These are phyloP conservation scores for Ceratoteleas bidentatus DNA, from an alignment of 1,140 invertebrate genomes.

Conservation along the genomic window DNA sequence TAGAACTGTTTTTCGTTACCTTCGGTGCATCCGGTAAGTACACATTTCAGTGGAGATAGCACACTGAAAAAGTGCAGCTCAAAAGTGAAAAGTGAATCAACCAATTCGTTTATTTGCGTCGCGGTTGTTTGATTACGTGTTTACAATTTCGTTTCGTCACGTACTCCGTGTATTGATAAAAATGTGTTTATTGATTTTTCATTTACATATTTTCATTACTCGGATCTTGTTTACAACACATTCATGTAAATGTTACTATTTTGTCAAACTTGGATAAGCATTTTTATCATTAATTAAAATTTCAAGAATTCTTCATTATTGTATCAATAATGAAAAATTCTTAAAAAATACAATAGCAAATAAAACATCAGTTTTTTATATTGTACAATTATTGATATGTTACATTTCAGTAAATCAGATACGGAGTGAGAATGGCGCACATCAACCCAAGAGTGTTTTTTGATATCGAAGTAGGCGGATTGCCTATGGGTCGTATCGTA, in stretches of 20 bases:
- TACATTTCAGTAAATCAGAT: constrained; percentile 18
- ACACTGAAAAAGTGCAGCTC: too few relatives aligned
- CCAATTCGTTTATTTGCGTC: not conserved
- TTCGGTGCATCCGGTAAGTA: not conserved
- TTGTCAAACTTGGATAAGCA: too few relatives aligned
- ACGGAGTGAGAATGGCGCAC: constrained; percentile 64
- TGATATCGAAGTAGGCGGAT: constrained; percentile 94
- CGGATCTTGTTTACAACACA: too few relatives aligned
- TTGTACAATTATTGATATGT: not conserved
- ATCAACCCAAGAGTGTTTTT: constrained; percentile 87
- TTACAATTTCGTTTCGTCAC: not conserved
- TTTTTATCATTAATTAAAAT: too few relatives aligned
- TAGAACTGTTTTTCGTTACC: not conserved
- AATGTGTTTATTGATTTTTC: too few relatives aligned
- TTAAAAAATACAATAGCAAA: too few relatives aligned
- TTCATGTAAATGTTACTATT: too few relatives aligned
- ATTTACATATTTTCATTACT: not conserved
- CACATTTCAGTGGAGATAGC: not conserved
- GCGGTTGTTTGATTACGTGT: not conserved
- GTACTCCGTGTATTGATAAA: too few relatives aligned
- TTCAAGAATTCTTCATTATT: too few relatives aligned
- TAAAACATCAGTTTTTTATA: not conserved
- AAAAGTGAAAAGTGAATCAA: not conserved
- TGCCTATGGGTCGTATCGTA: constrained; percentile 95
- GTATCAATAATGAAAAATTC: too few relatives aligned